Conservation (phyloP, 2,888 invertebrate species). For the Ptychoptera contaminata region DNA sequence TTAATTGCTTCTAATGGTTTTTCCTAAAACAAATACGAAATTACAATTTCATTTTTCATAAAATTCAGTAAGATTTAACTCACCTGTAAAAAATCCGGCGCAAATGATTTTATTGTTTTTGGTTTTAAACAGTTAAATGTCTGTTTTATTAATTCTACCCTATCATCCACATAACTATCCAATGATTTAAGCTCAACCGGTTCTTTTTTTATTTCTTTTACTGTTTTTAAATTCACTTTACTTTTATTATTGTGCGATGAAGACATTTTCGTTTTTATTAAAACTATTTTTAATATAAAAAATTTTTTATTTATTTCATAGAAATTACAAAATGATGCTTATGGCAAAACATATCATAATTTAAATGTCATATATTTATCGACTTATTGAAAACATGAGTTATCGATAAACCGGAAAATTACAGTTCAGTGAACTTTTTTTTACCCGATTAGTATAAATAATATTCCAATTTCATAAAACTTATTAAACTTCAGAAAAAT, state of each 20-base stretch:
- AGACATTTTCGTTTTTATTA: neutral
- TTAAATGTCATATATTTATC: no score
- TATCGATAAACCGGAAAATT: no score
- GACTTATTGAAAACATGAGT: no score
- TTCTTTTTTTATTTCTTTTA: constrained; percentile 21
- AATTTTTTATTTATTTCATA: no score
- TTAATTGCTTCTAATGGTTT: constrained; percentile 35
- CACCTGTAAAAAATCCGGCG: constrained; percentile 35
- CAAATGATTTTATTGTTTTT: constrained; percentile 39
- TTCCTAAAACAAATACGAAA: constrained; percentile 14
- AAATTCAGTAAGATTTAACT: neutral
- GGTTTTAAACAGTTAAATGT: constrained; percentile 39
- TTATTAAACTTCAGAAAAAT: no score
- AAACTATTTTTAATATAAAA: neutral
- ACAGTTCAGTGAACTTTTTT: no score
- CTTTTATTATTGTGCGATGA: constrained; percentile 3
- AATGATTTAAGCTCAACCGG: constrained; percentile 36
- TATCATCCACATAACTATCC: constrained; percentile 40
- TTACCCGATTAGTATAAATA: no score
- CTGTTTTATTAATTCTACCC: constrained; percentile 42
- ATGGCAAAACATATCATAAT: no score
- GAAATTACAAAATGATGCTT: no score
- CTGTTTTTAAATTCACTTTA: constrained; percentile 22
- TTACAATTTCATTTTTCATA: neutral
- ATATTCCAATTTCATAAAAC: no score